phyloP scores from a whole-genome alignment of 2,113 vertebrate species.

The Apeltes quadracus region DNA sequence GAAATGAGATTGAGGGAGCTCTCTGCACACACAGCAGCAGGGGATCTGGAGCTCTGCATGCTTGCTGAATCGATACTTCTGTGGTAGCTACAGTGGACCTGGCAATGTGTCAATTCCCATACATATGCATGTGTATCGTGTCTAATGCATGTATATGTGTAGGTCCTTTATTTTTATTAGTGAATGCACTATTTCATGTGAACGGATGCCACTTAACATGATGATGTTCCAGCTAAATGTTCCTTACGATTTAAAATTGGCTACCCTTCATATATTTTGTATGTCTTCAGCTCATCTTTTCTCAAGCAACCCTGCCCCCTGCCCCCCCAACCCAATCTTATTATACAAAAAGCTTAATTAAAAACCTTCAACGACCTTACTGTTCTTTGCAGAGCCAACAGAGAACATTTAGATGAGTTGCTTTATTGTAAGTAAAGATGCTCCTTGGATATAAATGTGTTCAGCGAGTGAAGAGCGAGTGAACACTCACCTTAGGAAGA shows the following conservation, averaged over 20 bases:
- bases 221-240: not conserved
- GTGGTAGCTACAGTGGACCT: not conserved
- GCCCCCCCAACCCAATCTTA: not conserved
- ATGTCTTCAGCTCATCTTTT: not conserved
- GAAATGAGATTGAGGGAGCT: constrained; percentile 3
- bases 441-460: constrained; percentile 4
- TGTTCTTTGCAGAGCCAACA: not conserved
- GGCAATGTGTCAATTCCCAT: not conserved
- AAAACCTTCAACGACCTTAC: not conserved
- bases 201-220: not conserved
- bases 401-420: not conserved
- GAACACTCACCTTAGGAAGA: constrained; percentile 3
- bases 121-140: not conserved
- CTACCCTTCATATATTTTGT: not conserved
- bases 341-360: not conserved
- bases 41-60: constrained; percentile 11
- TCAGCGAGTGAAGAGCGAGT: not conserved
- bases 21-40: constrained; percentile 20
- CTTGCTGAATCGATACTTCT: constrained; percentile 33
- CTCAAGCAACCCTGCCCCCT: not conserved
- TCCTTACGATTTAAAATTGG: not conserved
- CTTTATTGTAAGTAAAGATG: constrained; percentile 3
- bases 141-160: not conserved
- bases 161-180: not conserved
- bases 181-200: not conserved